phyloP scores from a whole-genome alignment of 2,113 vertebrate genomes.

The Heptranchias perlo region DNA sequence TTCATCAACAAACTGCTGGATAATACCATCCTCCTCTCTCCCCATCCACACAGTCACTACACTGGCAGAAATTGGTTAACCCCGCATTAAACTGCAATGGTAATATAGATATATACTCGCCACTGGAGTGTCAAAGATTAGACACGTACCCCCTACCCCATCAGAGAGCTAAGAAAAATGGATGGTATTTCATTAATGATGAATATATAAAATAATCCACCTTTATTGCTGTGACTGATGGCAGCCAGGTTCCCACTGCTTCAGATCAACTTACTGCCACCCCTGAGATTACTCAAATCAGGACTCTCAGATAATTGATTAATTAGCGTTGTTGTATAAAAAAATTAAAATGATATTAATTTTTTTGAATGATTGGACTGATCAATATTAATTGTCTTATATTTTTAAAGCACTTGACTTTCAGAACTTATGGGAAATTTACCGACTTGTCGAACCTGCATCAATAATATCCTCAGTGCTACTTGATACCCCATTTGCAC shows the following conservation, averaged over 20 bases:
- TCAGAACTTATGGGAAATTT: neutral
- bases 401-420: neutral
- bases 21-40: neutral
- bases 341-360: neutral
- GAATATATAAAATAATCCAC: neutral
- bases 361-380: neutral
- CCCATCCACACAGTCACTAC: neutral
- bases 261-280: neutral
- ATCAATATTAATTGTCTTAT: neutral
- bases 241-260: neutral
- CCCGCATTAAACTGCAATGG: neutral
- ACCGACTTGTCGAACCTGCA: neutral
- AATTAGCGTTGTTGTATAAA: neutral
- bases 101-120: neutral
- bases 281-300: neutral
- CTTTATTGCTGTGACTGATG: neutral
- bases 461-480: neutral
- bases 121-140: neutral
- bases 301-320: neutral
- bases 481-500: neutral
- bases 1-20: neutral
- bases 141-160: neutral
- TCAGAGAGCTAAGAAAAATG: neutral
- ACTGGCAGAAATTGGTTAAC: neutral
- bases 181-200: neutral